Evolutionary conservation across 2,888 invertebrate genomes (phyloP), one percentile per base, ranked within the genome.

Genomic region (Zeuzera pyrina): DNA sequence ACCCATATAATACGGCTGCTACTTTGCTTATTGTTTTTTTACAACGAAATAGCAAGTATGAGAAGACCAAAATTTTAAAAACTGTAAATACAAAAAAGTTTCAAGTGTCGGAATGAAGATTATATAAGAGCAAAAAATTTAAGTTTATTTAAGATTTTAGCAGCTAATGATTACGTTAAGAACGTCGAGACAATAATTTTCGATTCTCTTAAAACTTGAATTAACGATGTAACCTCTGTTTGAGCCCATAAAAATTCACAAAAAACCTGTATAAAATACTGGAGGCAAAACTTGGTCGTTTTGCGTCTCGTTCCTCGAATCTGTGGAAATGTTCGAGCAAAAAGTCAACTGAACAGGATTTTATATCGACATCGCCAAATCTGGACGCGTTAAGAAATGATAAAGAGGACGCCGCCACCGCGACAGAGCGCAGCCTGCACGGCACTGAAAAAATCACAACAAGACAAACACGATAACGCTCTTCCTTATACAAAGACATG

Each of bases 361-460:
- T 69, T 65, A 67, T 73, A 78, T 79, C 77, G 77, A 62, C 70
- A 63, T 68, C 57, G 69, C 78, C 79, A 71, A 78, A 81, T 81
- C 78, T 72, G 81, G 73, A 70, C 71, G 76, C 76, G 77, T 74
- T 73, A 77, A 78, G 69, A 76, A 73, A 74, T 71, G 77, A 76
- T 77, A 78, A 77, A 77, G 76, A 66, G 67, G 66, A 69, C 58
- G 70, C 77, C 73, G 74, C 66, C 55, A 41, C 49, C 52, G 52
- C 33, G 51, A 45, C 51, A 41, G 53, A 51, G 52, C 49, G 49
- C 52, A 55, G 24, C 29, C 52, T 56, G 47, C 47, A 44, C 41
- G 49, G 41, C 42, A 47, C 49, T 51, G 60, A 56, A 61, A 42
- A 61, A 62, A 57, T 54, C 54, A 52, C 54, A 52, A 52, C 45